Base-by-base conservation (phyloP, 2,113 vertebrate genomes). In the Brachyistius frenatus region DNA sequence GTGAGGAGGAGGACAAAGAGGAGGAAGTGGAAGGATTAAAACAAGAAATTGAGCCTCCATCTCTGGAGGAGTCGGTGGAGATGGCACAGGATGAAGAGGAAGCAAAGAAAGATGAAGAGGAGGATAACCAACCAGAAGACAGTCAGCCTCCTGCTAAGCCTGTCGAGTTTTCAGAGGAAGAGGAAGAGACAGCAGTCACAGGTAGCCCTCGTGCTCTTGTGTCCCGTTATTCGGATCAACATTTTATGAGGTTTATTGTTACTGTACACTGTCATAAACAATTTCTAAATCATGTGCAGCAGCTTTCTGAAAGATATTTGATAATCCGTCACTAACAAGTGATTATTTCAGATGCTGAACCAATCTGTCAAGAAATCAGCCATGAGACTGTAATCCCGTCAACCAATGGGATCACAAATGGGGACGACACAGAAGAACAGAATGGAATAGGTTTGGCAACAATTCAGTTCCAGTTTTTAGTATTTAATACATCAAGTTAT, bases 381-480 rank as follows among this genome's bases (percentile, higher is more conserved):
- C 70, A 86, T 0, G 84, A 88, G 64, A 44, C 81, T 2, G 8
- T 78, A 14, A n/a, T 83, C 37, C 52, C 46, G 37, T 70, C 88
- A 56, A 84, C 81, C 72, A 92, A 92, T 60, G 88, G 87, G 13
- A 86, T 93, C 53, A 73, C 70, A 41, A 86, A 89, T 8, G 86
- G 86, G 62, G 86, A 80, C 2, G 52, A 77, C 46, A 57, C 80
- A 37, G 62, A 69, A 41, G 78, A 87, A 33, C 75, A 83, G 44
- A 91, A 92, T 44, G 91, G 89, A 66, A 88, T 86, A 83, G 93
- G 91, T 94, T 65, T 46, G 85, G 36, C 54, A 47, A 36, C 47
- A 54, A 30, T 54, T 70, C 2, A n/a, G 0, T 64, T 49, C 7
- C 36, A 10, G 70, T 23, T 23, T 23, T 23, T 23, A 23, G 23